Conservation (phyloP, 1,140 invertebrate species). For the Drosophila punjabiensis region DNA sequence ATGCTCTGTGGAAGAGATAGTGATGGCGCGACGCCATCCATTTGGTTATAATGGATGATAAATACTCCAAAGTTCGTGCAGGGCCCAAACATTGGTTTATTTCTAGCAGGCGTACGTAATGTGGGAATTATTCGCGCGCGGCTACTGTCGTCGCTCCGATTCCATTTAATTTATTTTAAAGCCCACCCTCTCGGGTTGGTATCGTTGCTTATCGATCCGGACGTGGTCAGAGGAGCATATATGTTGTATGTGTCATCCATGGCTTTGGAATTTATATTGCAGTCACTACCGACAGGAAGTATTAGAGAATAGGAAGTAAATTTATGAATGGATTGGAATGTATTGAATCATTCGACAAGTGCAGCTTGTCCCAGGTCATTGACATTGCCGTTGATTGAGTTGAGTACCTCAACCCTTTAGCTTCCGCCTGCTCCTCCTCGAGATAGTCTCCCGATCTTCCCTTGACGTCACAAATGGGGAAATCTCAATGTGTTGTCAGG, state of each 20-base stretch:
- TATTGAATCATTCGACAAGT: slow-evolving; percentile 50
- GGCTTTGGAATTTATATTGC: slow-evolving; percentile 68
- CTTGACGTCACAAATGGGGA: slow-evolving; percentile 26
- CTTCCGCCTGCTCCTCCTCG: not conserved
- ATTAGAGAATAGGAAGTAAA: slow-evolving; percentile 42
- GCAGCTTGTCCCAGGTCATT: slow-evolving; percentile 60
- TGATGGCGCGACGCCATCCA: slow-evolving; percentile 39
- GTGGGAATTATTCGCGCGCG: slow-evolving; percentile 32
- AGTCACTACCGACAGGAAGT: slow-evolving; percentile 56
- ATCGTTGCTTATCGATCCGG: slow-evolving; percentile 38
- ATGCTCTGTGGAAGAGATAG: slow-evolving; percentile 24
- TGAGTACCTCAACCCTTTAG: slow-evolving; percentile 1
- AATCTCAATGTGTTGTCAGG: slow-evolving; percentile 37
- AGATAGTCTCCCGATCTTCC: slow-evolving; percentile 6
- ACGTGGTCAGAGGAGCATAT: slow-evolving; percentile 28
- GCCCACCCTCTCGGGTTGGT: slow-evolving; percentile 25
- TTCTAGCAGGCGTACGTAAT: slow-evolving; percentile 61
- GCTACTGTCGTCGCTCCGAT: slow-evolving; percentile 9
- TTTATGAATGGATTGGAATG: slow-evolving; percentile 60
- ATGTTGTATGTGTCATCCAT: slow-evolving; percentile 66
- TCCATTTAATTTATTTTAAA: slow-evolving; percentile 57
- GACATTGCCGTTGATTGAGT: not conserved
- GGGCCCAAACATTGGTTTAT: slow-evolving; percentile 39
- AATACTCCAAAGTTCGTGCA: slow-evolving; percentile 69
- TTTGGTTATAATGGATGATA: slow-evolving; percentile 50